Evolutionary conservation across 35 echinoderm and acorn worm species (phyloP).

Genomic region (Lytechinus pictus): DNA sequence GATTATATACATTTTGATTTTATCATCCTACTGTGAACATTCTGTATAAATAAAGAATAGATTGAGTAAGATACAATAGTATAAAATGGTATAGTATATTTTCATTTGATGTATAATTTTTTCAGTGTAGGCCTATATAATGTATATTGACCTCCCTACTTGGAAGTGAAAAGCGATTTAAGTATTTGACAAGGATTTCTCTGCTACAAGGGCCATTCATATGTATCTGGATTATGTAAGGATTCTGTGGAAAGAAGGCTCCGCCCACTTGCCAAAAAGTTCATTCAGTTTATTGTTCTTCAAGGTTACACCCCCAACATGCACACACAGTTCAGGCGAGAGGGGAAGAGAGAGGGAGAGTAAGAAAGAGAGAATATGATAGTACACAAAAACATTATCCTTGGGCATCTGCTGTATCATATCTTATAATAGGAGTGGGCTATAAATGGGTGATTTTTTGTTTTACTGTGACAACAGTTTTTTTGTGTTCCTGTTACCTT

Average conservation of each 20-base stretch:
- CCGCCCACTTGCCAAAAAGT: neutral
- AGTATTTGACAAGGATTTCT: neutral
- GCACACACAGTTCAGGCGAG: neutral
- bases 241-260: neutral
- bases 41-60: too few species aligned
- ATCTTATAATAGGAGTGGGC: neutral
- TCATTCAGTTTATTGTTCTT: neutral
- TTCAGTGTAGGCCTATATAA: too few species aligned
- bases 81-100: too few species aligned
- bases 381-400: neutral
- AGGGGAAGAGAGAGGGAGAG: neutral
- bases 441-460: too few species aligned
- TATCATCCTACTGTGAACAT: too few species aligned
- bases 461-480: too few species aligned
- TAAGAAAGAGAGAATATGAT: neutral
- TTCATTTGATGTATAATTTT: too few species aligned
- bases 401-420: neutral
- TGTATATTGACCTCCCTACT: too few species aligned
- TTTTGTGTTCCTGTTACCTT: too few species aligned
- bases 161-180: too few species aligned
- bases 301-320: neutral
- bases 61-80: too few species aligned
- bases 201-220: neutral
- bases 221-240: neutral
- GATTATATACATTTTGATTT: too few species aligned